Base-by-base conservation (phyloP, 2,113 vertebrate genomes). In the Phainopepla nitens region DNA sequence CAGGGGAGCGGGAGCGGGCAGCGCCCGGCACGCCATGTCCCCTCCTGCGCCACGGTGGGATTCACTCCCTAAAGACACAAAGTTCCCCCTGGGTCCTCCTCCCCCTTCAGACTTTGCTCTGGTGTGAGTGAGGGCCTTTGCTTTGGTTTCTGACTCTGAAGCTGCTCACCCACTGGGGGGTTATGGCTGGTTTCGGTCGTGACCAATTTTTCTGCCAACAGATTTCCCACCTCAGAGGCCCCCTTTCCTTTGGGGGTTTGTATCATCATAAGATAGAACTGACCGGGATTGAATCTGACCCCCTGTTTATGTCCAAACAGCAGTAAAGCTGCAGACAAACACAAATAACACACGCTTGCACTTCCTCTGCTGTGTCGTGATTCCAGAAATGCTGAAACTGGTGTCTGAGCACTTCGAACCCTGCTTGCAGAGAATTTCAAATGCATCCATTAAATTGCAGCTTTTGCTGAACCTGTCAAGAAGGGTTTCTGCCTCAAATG, bases 391-490 rank as follows among this genome's bases (percentile, higher is more conserved):
- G 70, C 45, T 82, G 62, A 39, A 91, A 87, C 42, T 54, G 41
- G 45, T 56, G 69, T 68, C 75, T 68, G 57, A 82, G 82, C 73
- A 14, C 85, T 91, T 61, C 2, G 0, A 36, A 90, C 29, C 8
- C 24, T 16, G 15, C n/a, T 64, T 94, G 86, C 31, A 93, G n/a
- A 58, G 71, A 83, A 81, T 89, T 35, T 53, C 64, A 93, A 96
- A 75, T 45, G 68, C 77, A 42, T 75, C 50, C 66, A 78, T 96
- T 81, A 97, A 93, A 96, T 89, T 73, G 77, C 56, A 81, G 90
- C 65, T 91, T 92, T 88, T 82, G 86, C 90, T 89, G 88, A 96
- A 94, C 72, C 85, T 96, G 94, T 92, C 93, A 93, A 87, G 93
- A 94, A 96, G 70, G 36, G 82, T 83, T 96, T 95, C 72, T 93